phyloP scores from a whole-genome alignment of 2,797 vertebrate species.

The Esox lucius region DNA sequence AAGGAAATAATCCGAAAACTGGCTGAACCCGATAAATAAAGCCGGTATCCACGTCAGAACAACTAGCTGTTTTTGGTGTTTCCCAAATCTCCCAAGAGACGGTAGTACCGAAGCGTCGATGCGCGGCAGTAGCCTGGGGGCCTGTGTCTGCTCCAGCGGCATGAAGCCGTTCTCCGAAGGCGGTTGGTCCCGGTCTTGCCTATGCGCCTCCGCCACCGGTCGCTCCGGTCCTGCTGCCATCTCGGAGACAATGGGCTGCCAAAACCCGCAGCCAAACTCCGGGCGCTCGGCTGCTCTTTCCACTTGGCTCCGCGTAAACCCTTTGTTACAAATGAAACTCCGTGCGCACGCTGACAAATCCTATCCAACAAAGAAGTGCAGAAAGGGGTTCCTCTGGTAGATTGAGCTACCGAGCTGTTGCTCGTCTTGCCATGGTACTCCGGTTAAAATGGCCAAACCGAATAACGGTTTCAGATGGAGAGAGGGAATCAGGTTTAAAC shows the following conservation, averaged over 20 bases:
- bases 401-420: conserved; percentile 44
- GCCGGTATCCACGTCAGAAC: conserved; percentile 95
- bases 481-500: conserved; percentile 45
- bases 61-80: conserved; percentile 87
- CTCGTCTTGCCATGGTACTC: conserved; percentile 49
- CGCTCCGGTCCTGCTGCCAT: conserved; percentile 71
- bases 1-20: conserved; percentile 95
- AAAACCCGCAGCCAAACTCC: conserved; percentile 50
- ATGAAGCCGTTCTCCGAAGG: conserved; percentile 74
- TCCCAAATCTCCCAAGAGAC: conserved; percentile 88
- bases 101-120: conserved; percentile 90
- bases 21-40: conserved; percentile 93
- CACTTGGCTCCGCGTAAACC: conserved; percentile 47
- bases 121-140: conserved; percentile 80
- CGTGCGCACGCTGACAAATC: conserved; percentile 39
- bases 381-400: background rate
- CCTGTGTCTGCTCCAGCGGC: conserved; percentile 61
- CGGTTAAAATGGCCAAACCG: conserved; percentile 27
- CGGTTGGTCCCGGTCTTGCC: conserved; percentile 70
- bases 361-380: conserved; percentile 26
- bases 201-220: conserved; percentile 56
- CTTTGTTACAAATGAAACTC: conserved; percentile 67
- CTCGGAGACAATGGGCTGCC: conserved; percentile 52
- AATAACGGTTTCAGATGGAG: conserved; percentile 42
- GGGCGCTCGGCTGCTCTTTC: conserved; percentile 37